Base-by-base conservation (phyloP, 2,888 invertebrate species). In the Itoplectis maculator region DNA sequence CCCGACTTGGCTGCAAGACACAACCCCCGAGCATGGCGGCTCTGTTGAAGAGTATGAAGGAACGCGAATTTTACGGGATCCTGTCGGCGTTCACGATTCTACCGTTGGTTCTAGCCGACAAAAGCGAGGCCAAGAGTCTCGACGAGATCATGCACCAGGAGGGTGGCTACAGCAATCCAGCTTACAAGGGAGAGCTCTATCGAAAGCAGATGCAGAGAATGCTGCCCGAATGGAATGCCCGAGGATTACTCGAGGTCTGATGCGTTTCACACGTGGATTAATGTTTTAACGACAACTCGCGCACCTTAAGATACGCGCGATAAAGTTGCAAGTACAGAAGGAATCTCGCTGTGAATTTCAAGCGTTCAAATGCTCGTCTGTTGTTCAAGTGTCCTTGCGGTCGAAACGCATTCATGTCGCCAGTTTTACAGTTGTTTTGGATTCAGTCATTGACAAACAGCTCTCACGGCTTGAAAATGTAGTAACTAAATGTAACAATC, bases 181-280 rank as follows among this genome's bases (percentile, higher is more conserved):
- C 78, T 0, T 86, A 81, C 37, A 85, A 75, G 1, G 77, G 79
- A 7, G 63, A 83, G 37, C 1, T 15, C 0, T 92, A 81, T 49
- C 86, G 86, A 2, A 85, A 86, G 23, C 61, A 82, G 2, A 88
- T 92, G 83, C 1, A 11, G 0, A 88, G 87, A 51, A 86, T 89
- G 74, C 40, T 92, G 23, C 84, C 87, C 1, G 40, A 73, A 0
- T 92, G 83, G 83, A 85, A 89, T 0, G 74, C 88, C 5, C 49
- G 84, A 83, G 92, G 91, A 1, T 49, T 92, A 15, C 72, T 92
- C 0, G 91, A 92, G 59, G 18, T 72, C 63, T 87, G 74, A 82
- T 59, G 37, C 13, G 13, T 66, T 29, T 20, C 40, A 35, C 18
- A 18, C 13, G 18, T 59, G 61, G n/a, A 23, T 61, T 6, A 11